Evolutionary conservation across 53 echinoderm and acorn worm species (phyloP), one percentile per base, ranked within the genome.

Genomic region (Actinopyga echinites): DNA sequence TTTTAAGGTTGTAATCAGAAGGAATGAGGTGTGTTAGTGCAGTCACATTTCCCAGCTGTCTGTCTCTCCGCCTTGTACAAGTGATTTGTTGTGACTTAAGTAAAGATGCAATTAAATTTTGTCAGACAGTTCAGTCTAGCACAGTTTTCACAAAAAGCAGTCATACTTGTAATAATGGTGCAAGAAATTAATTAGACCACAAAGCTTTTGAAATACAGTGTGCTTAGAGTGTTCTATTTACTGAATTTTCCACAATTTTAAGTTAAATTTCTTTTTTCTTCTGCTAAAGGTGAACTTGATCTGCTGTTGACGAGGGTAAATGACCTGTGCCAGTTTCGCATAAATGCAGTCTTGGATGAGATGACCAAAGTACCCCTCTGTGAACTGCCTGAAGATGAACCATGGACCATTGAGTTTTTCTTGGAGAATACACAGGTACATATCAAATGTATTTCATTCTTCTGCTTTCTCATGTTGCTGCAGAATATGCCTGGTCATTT

Each of bases 251-350:
- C 24, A 24, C 19, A 62, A 0, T 62, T 31, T 62, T 20, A 62
- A 31, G 63, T 13, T 21, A 29, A n/a, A n/a, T n/a, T n/a, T n/a
- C n/a, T n/a, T n/a, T n/a, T n/a, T n/a, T n/a, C n/a, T 71, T 34
- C 37, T 17, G 12, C 62, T 64, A 6, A 67, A 95, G 96, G 91
- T 81, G 92, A 92, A 4, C 75, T 97, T 54, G 97, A 94, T 56
- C 85, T 97, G 29, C 60, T 97, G 85, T 90, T 97, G 90, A 93
- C 86, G 59, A 44, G 97, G 30, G 92, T 90, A 79, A 92, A 87
- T 56, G 97, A 97, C 54, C 87, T 97, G 53, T 92, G 92, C 34
- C 94, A 97, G 79, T 97, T 97, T 82, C 89, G 97, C 12, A 97
- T 97, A 78, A 97, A 97, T 58, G 69, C 92, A 1, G 97, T 97